A percentile compares a stretch with the other conserved stretches of the same genome.
Evolutionary conservation across 2,888 invertebrate species (phyloP).

Genomic region (Caenorhabditis japonica): DNA sequence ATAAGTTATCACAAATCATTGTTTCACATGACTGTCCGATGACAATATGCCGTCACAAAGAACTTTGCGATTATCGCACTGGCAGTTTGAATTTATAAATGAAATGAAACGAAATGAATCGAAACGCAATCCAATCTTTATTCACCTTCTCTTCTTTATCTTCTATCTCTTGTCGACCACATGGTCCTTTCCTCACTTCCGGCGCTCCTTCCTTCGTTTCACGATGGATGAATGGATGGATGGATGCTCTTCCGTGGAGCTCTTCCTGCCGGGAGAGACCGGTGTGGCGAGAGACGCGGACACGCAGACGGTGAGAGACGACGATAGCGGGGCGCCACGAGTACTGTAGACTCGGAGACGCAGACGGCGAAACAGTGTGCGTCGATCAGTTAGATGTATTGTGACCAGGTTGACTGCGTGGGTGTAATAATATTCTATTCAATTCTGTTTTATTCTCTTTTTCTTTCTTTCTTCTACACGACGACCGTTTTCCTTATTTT

Average conservation of each 20-base stretch:
- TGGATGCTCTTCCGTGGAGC: background rate
- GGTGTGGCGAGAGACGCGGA: background rate
- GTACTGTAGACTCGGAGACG: slow-evolving; percentile 11
- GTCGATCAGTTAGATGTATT: slow-evolving; percentile 22
- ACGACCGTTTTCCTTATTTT: background rate
- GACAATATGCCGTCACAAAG: too few relatives aligned
- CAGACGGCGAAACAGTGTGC: slow-evolving; percentile 15
- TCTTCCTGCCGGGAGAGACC: slow-evolving; percentile 7
- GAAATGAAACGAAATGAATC: too few relatives aligned
- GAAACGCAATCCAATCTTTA: background rate
- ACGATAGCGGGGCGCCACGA: slow-evolving; percentile 9
- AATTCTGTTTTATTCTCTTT: slow-evolving; percentile 4
- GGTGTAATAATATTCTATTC: slow-evolving; percentile 53
- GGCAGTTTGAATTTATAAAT: too few relatives aligned
- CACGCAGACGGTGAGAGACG: slow-evolving; percentile 8
- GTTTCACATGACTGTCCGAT: too few relatives aligned
- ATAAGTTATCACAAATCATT: too few relatives aligned
- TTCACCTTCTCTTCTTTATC: background rate
- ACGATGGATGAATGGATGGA: too few relatives aligned
- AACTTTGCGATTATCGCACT: too few relatives aligned
- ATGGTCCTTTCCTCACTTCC: slow-evolving; percentile 27
- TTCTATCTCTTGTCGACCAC: background rate
- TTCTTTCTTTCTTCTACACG: slow-evolving; percentile 1
- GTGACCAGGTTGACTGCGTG: slow-evolving; percentile 20
- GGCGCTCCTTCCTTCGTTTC: slow-evolving; percentile 26